Conservation (phyloP, 2,888 invertebrate genomes). For the Meghimatium bilineatum region DNA sequence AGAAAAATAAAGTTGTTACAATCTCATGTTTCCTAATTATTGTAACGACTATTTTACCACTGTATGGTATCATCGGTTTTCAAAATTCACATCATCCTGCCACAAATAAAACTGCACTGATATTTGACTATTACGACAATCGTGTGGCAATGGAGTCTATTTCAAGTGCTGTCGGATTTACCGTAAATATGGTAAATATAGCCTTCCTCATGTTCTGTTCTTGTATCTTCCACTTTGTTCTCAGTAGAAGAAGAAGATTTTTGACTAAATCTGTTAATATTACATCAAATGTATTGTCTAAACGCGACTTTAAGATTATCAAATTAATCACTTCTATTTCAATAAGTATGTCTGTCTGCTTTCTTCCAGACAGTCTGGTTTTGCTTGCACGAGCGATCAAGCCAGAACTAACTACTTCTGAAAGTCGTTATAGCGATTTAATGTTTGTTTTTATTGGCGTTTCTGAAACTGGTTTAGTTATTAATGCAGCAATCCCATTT, state of each 20-base stretch:
- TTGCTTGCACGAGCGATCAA: constrained; percentile 10
- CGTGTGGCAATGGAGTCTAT: background rate
- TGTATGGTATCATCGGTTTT: background rate
- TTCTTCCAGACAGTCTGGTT: background rate
- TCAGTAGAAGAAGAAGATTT: background rate
- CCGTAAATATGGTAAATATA: background rate
- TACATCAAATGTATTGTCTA: background rate
- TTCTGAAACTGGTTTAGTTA: background rate
- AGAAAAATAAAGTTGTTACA: background rate
- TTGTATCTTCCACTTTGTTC: background rate
- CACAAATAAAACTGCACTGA: background rate
- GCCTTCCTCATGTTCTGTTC: background rate
- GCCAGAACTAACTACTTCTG: background rate
- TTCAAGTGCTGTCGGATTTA: background rate
- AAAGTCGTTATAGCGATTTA: background rate
- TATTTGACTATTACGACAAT: background rate
- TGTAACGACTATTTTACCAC: background rate
- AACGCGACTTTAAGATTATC: constrained; percentile 15
- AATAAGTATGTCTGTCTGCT: background rate
- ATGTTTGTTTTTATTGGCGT: background rate
- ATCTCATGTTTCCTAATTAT: background rate
- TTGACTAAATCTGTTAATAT: background rate
- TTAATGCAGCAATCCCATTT: background rate
- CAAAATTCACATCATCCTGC: background rate
- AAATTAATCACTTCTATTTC: background rate